Percentiles rank a stretch among this genome's conserved stretches.
Evolutionary conservation across 2,888 invertebrate genomes (phyloP).

Genomic region (Apodemia duryi): DNA sequence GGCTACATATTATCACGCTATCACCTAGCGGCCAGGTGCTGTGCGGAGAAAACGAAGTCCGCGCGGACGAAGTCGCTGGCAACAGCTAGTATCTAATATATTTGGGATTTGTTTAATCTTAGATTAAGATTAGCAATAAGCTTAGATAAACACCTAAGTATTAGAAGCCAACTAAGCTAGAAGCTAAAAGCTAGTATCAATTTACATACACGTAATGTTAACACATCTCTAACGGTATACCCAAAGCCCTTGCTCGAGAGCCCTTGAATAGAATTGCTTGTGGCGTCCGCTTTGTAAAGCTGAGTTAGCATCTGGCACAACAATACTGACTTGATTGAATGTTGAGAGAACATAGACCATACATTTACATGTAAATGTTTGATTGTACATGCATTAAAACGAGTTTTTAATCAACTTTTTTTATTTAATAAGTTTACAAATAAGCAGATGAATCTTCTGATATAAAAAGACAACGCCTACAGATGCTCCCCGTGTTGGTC

Average conservation of each 20-base stretch:
- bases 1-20: too few species aligned
- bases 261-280: neutral
- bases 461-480: too few species aligned
- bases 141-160: too few species aligned
- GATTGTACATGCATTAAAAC: neutral
- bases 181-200: neutral
- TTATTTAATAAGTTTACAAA: too few species aligned
- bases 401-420: neutral
- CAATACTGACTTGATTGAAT: slow-evolving; percentile 7
- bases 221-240: neutral
- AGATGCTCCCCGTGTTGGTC: too few species aligned
- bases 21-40: too few species aligned
- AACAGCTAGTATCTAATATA: too few species aligned
- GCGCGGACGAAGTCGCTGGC: too few species aligned
- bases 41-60: too few species aligned
- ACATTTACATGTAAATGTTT: neutral
- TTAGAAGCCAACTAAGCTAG: neutral
- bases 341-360: neutral
- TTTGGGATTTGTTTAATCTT: too few species aligned
- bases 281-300: slow-evolving; percentile 1
- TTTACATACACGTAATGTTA: neutral
- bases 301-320: neutral
- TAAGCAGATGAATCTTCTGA: too few species aligned
- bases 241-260: neutral
- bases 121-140: too few species aligned